Base-by-base conservation (phyloP, 2,113 vertebrate genomes). In the Osmerus mordax region DNA sequence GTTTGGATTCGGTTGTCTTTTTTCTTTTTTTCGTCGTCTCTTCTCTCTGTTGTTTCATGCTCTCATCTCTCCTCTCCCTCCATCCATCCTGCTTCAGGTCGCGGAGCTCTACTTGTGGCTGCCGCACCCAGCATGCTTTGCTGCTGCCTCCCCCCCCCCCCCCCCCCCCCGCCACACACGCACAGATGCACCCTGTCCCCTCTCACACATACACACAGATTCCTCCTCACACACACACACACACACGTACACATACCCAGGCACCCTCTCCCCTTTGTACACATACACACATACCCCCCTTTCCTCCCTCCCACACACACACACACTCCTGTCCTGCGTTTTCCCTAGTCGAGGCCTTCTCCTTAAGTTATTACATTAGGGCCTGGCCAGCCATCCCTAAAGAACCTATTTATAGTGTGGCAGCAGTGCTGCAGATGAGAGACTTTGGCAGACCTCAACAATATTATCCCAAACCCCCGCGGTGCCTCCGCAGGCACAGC, bases 401-500 rank as follows among this genome's bases (percentile, higher is more conserved):
- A 71, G 59, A 21, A 16, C 15, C n/a, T 65, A 56, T 72, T 65
- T 72, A 65, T 72, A 55, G 23, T 36, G 52, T 28, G 19, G 14
- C 14, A 12, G 7, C 51, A 2, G 62, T 25, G 25, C 21, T 47
- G 47, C n/a, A 16, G 52, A 52, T 25, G 41, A n/a, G 36, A 47
- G 47, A 56, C 36, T 53, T 36, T 25, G 12, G 51, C 28, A 55
- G 25, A 65, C 47, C 70, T 53, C 53, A 19, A 65, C 70, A 65
- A 36, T 72, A 65, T 65, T 72, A 65, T 72, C 21, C 11, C 62
- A 65, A 63, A 53, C 70, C 62, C 70, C 70, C 21, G 23, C 21
- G n/a, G 62, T 63, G 70, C 9, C 19, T 6, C 62, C 56, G 28
- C 55, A 53, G 51, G 60, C 70, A 36, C 9, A n/a, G 58, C 59